Percentiles rank a stretch among this genome's conserved stretches.
Evolutionary conservation across 2,888 invertebrate genomes (phyloP).

Genomic region (Sepiola atlantica): DNA sequence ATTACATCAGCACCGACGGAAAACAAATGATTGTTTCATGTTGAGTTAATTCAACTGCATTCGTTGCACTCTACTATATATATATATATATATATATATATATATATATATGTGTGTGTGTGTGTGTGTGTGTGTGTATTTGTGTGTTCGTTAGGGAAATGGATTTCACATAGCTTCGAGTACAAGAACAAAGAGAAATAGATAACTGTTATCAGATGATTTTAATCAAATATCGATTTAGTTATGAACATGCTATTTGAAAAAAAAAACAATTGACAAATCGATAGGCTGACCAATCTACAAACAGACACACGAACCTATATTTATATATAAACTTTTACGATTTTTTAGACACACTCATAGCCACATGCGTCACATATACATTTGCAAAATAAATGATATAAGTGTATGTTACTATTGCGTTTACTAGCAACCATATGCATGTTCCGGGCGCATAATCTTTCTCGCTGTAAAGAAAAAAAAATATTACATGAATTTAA

Average conservation of each 20-base stretch:
- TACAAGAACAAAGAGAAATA: background rate
- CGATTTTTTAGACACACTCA: too few relatives aligned
- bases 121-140: background rate
- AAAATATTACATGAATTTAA: too few relatives aligned
- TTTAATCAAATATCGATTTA: background rate
- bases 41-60: too few relatives aligned
- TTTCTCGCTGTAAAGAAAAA: too few relatives aligned
- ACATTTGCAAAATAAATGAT: too few relatives aligned
- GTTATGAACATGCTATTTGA: background rate
- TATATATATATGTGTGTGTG: background rate
- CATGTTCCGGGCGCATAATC: too few relatives aligned
- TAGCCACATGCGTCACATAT: too few relatives aligned
- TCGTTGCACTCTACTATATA: too few relatives aligned
- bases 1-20: too few relatives aligned
- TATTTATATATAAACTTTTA: background rate
- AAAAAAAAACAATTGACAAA: background rate
- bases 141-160: background rate
- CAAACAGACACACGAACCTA: background rate
- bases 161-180: background rate
- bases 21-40: too few relatives aligned
- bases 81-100: constrained; percentile 23
- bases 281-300: background rate
- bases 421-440: too few relatives aligned
- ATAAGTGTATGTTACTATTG: too few relatives aligned
- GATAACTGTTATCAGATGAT: background rate